These are phyloP conservation scores for Drosophila malerkotliana DNA, from an alignment of 1,140 invertebrate genomes.

Conservation along the genomic window DNA sequence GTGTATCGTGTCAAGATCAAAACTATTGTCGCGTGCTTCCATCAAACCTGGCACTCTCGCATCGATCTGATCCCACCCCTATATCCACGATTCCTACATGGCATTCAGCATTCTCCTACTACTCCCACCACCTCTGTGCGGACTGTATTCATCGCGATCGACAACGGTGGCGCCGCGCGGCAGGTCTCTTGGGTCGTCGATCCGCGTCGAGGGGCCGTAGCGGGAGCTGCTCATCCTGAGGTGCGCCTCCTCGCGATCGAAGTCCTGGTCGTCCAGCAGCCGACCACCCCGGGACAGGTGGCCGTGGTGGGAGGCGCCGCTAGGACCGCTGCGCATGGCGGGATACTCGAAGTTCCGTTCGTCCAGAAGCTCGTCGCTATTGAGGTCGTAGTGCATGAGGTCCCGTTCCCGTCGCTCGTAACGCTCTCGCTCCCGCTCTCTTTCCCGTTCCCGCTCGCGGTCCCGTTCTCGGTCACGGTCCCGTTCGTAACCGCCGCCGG, in stretches of 20 bases:
- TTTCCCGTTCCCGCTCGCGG: slow-evolving; percentile 43
- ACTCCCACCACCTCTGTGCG: slow-evolving; percentile 84
- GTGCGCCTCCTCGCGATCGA: slow-evolving; percentile 74
- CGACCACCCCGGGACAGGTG: slow-evolving; percentile 73
- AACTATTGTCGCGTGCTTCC: slow-evolving; percentile 81
- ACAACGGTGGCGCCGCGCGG: slow-evolving; percentile 65
- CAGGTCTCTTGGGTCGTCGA: slow-evolving; percentile 65
- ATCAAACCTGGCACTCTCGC: slow-evolving; percentile 78
- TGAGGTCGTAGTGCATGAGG: slow-evolving; percentile 82
- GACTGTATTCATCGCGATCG: slow-evolving; percentile 84
- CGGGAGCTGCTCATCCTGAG: slow-evolving; percentile 62
- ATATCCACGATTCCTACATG: slow-evolving; percentile 85
- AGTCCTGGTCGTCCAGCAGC: slow-evolving; percentile 72
- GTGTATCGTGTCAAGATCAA: slow-evolving; percentile 78
- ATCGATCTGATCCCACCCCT: slow-evolving; percentile 84
- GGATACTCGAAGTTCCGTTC: slow-evolving; percentile 81
- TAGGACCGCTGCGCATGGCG: slow-evolving; percentile 70
- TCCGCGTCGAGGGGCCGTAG: slow-evolving; percentile 68
- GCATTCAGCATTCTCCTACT: slow-evolving; percentile 84
- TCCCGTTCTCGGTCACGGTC: slow-evolving; percentile 16
- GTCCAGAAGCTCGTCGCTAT: slow-evolving; percentile 80
- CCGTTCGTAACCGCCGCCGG: slow-evolving; percentile 32
- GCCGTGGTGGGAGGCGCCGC: slow-evolving; percentile 73
- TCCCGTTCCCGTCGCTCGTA: slow-evolving; percentile 79
- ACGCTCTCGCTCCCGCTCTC: slow-evolving; percentile 70